Evolutionary conservation across 2,113 vertebrate species (phyloP), one percentile per base, ranked within the genome.

Genomic region (Ptychochromis oligacanthus): DNA sequence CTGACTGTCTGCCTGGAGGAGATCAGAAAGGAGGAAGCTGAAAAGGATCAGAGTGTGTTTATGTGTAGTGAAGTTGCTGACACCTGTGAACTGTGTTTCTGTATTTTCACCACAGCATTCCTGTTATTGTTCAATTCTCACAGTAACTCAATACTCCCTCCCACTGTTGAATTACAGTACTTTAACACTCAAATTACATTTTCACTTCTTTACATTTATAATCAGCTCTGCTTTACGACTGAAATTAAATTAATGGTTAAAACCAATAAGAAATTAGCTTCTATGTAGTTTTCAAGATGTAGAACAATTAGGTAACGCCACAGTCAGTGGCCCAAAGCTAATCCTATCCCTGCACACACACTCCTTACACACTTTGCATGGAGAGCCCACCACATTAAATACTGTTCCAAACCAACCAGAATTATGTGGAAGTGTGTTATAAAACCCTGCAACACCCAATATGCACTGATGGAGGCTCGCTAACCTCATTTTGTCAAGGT

Each of bases 21-120:
- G 79, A 77, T 14, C 46, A 60, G 77, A 64, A 20, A 83, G 78
- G 26, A 61, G 54, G 78, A 81, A 81, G 20, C 40, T 58, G 31
- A 77, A 82, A 77, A 22, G 26, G 3, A 24, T 22, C 31, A 14
- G 4, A 6, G 18, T 13, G 43, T 72, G 49, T 52, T 52, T 31
- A 10, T 55, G 72, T 72, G 31, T 38, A 22, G 3, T 43, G 5
- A 64, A 64, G 52, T 9, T 77, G 60, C 70, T 60, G 74, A 43
- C 2, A 20, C 15, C 6, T 76, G 22, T 52, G 43, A 49, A 67
- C 11, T 49, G 17, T 31, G 0, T 70, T 28, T 70, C 24, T 72
- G 26, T 24, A 17, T 28, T 70, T 70, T 70, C 9, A 20, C 43
- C 0, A 0, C 40, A 2, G 6, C 43, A 70, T 49, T 24, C 17